Evolutionary conservation across 2,113 vertebrate genomes (phyloP), one percentile per base, ranked within the genome.

Genomic region (Cynocephalus volans): DNA sequence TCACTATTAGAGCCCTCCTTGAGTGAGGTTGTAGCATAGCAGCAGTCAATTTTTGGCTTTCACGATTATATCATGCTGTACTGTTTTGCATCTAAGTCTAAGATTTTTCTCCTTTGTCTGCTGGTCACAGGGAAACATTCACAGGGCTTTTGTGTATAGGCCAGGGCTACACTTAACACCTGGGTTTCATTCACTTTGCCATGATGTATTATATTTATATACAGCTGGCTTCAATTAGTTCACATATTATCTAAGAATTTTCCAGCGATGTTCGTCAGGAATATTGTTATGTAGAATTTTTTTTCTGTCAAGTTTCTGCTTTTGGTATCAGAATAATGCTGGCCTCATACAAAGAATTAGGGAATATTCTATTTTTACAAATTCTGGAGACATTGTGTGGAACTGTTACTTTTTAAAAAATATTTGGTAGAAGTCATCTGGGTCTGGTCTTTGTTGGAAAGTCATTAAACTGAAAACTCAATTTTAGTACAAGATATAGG

Each of bases 171-270:
- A 62, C 52, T 80, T 93, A 87, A 48, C 73, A 62, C 2, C 58
- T 52, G 56, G 17, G 26, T 69, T 79, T 50, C 19, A 48, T 3
- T 18, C 19, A 60, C 17, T 76, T 73, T 18, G 1, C 89, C 36
- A 6, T 65, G 48, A 75, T 56, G 17, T 64, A 65, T 67, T 62
- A 24, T 81, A 36, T 69, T 94, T 73, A 12, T 67, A 36, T 95
- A 88, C 33, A 64, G 26, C n/a, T 88, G 45, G 26, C 45, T 94
- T 9, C 3, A 62, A 26, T 81, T n/a, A 89, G 86, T 21, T 89
- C 73, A 83, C 31, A 15, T 83, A 67, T 41, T 94, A 81, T 50
- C 54, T 56, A 64, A 95, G 36, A 90, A 41, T 73, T 90, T 83
- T 12, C 18, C 73, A 69, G 36, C n/a, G 8, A 50, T 31, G 24